Conservation (phyloP, 2,888 invertebrate species). For the Papilio protenor region DNA sequence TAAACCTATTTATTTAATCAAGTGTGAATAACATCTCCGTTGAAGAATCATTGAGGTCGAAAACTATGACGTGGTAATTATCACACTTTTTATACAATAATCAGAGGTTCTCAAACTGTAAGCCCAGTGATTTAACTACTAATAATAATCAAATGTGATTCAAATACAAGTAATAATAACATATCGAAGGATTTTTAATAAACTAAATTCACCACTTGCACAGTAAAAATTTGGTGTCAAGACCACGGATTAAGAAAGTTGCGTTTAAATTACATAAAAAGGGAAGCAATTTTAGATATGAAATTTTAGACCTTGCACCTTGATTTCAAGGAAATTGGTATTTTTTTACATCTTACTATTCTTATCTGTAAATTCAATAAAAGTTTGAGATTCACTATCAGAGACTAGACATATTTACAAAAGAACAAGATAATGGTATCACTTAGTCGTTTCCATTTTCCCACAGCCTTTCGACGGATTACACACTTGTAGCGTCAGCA, state of each 20-base stretch:
- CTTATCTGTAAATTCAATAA: neutral
- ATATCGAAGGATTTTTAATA: neutral
- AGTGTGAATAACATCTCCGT: constrained; percentile 13
- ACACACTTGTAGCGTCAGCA: constrained; percentile 19
- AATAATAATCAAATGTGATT: neutral
- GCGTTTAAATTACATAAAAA: neutral
- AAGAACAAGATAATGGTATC: constrained; percentile 54
- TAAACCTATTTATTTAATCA: constrained; percentile 16
- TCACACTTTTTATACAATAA: constrained; percentile 8
- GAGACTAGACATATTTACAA: constrained; percentile 40
- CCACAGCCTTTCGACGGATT: constrained; percentile 54
- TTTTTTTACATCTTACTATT: neutral
- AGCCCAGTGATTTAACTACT: neutral
- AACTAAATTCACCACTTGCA: neutral
- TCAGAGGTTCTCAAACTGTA: constrained; percentile 23
- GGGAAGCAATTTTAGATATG: neutral
- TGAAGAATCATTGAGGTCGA: constrained; percentile 1
- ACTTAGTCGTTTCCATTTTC: constrained; percentile 57
- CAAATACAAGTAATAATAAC: neutral
- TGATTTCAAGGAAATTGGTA: neutral
- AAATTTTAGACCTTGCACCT: no score
- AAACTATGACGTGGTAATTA: constrained; percentile 29
- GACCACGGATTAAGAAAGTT: neutral
- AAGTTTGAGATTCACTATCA: constrained; percentile 21
- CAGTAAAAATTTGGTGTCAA: neutral